Percentiles rank a stretch among this genome's conserved stretches.
Evolutionary conservation across 2,888 invertebrate species (phyloP).

Genomic region (Hartigia nigra): DNA sequence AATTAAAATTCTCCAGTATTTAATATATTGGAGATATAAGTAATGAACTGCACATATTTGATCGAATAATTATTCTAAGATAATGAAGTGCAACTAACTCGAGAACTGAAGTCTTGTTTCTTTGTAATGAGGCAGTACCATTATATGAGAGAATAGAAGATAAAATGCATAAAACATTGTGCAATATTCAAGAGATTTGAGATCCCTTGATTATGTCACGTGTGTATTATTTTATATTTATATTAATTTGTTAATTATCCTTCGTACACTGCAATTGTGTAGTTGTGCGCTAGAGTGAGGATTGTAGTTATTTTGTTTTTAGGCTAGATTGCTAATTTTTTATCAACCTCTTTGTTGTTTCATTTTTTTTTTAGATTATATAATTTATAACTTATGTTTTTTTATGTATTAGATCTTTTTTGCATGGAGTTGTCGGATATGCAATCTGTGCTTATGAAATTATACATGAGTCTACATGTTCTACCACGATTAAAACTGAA

Average conservation of each 20-base stretch:
- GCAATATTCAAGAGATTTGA: neutral
- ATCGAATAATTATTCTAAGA: neutral
- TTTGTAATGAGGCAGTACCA: neutral
- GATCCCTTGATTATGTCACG: neutral
- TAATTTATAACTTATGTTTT: neutral
- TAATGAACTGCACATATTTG: neutral
- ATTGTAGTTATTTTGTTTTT: too few relatives aligned
- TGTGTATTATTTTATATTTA: too few relatives aligned
- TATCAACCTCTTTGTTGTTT: too few relatives aligned
- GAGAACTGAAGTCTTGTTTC: neutral
- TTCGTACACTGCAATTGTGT: too few relatives aligned
- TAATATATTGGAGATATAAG: neutral
- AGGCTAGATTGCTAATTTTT: too few relatives aligned
- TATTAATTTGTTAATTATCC: too few relatives aligned
- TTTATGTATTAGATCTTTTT: neutral
- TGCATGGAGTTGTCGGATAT: neutral
- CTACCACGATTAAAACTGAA: neutral
- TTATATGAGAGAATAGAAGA: too few relatives aligned
- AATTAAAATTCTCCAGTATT: neutral
- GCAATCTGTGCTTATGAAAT: neutral
- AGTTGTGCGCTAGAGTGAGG: too few relatives aligned
- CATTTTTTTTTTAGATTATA: neutral
- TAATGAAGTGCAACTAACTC: neutral
- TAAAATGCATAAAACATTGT: too few relatives aligned
- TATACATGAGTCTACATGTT: neutral